Conservation (phyloP, 2,888 invertebrate genomes). For the Tethea ocularis region DNA sequence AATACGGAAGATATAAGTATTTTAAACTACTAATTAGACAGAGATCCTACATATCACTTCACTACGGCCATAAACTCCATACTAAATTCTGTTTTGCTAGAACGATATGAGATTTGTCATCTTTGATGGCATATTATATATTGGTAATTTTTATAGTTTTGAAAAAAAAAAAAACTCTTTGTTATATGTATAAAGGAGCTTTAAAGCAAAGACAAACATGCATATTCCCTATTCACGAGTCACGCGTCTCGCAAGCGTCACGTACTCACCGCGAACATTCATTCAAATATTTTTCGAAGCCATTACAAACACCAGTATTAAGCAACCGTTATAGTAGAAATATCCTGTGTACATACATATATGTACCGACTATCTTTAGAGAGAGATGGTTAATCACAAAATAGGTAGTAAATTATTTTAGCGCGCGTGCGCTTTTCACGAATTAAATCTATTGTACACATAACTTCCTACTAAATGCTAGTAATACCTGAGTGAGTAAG, state of each 20-base stretch:
- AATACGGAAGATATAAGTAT: no score
- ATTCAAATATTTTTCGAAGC: neutral
- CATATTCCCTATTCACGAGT: no score
- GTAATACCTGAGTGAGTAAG: neutral
- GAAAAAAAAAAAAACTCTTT: no score
- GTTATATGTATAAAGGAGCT: no score
- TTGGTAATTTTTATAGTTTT: no score
- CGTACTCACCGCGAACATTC: neutral
- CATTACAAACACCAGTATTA: constrained; percentile 1
- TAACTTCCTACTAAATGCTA: neutral
- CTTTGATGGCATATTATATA: no score
- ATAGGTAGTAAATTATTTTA: neutral
- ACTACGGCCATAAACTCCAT: no score
- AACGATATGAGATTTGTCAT: no score
- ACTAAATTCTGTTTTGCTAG: no score
- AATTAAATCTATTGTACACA: neutral
- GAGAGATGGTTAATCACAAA: neutral
- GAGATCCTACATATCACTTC: no score
- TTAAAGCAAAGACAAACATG: no score
- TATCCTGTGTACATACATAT: neutral
- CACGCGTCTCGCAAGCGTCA: neutral
- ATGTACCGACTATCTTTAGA: neutral
- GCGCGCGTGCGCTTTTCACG: neutral
- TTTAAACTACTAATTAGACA: no score
- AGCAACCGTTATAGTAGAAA: neutral